Base-by-base conservation (phyloP, 1,140 invertebrate genomes). In the Procambarus clarkii region DNA sequence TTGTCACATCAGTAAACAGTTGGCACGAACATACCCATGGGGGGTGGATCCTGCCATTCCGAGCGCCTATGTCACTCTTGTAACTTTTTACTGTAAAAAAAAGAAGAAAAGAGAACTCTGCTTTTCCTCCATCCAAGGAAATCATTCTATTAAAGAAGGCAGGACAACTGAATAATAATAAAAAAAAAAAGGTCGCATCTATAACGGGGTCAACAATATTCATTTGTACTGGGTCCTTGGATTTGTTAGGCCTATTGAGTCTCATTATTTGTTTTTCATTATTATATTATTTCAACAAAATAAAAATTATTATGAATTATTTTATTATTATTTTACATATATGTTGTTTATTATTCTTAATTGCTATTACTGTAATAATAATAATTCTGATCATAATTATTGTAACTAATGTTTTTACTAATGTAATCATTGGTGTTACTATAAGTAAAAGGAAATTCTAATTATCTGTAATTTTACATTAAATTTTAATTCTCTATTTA, bases 11-110 rank as follows among this genome's bases (percentile, higher is more conserved):
- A 21, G 45, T 50, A 4, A 48, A 79, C 78, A 13, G 24, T 48
- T 79, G 45, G 7, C 78, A 79, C 21, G 48, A 3, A 48, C 54
- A 2, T 0, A 58, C 60, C 69, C 84, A 77, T 21, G 45, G 54
- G 64, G n/a, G 15, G 74, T 34, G 34, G 34, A 34, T 34, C 76
- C 74, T 54, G 46, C 9, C 21, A 34, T 64, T 44, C 80, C 85
- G 71, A 58, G 48, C 85, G 85, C 54, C 50, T 71, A 78, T 86
- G 85, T 78, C 85, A 86, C 81, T 83, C 74, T 58, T 86, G 74
- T 86, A 78, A 86, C 85, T 54, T 78, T 60, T 58, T 78, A 86
- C 50, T 86, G 85, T 86, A 54, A 54, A 21, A 44, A 48, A 77
- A 74, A 78, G 85, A 77, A 54, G 13, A 21, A 44, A 48, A 77